phyloP scores from a whole-genome alignment of 2,797 vertebrate genomes.

The Tolypeutes matacus region DNA sequence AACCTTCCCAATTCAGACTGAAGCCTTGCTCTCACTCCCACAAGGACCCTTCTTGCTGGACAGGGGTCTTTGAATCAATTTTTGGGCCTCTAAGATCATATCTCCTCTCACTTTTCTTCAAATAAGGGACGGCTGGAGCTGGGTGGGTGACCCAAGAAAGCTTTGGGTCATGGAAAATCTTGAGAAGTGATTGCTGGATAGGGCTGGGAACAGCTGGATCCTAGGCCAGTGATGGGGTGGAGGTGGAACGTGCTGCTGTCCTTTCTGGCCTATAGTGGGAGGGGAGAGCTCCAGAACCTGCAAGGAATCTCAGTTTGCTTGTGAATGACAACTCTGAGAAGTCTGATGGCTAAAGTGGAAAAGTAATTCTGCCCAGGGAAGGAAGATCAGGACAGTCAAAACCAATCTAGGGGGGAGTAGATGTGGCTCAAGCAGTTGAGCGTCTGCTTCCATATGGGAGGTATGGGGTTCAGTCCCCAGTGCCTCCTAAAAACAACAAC shows the following conservation, averaged over 20 bases:
- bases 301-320: slow-evolving; percentile 25
- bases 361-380: not conserved
- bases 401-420: too few relatives aligned
- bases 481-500: too few relatives aligned
- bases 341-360: not conserved
- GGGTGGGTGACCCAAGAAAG: not conserved
- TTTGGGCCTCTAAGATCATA: not conserved
- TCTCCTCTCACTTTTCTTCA: slow-evolving; percentile 15
- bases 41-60: not conserved
- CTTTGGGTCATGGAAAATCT: not conserved
- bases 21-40: not conserved
- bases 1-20: slow-evolving; percentile 35
- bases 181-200: not conserved
- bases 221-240: not conserved
- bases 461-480: too few relatives aligned
- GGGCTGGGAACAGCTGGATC: not conserved
- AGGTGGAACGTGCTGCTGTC: not conserved
- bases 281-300: not conserved
- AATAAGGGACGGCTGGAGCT: not conserved
- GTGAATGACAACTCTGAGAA: not conserved
- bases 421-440: too few relatives aligned
- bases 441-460: too few relatives aligned
- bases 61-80: not conserved
- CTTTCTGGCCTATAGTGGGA: not conserved
- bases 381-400: not conserved